Percentiles rank a stretch among this genome's conserved stretches.
These are phyloP conservation scores for Parauchenoglanis punctatus DNA, from an alignment of 2,797 vertebrate genomes.

Conservation along the genomic window DNA sequence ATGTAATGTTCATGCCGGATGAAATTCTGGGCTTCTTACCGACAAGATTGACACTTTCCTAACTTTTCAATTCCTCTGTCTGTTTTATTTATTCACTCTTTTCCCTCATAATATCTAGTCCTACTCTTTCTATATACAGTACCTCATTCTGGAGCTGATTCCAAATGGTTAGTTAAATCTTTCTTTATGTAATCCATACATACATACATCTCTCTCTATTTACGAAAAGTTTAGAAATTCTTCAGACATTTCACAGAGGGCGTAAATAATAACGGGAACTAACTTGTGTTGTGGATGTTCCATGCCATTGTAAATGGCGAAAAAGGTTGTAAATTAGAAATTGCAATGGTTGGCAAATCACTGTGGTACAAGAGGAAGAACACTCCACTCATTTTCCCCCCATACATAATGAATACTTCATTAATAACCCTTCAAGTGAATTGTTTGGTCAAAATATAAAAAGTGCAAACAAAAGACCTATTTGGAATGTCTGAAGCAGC, in stretches of 20 bases:
- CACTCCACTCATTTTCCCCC: not conserved
- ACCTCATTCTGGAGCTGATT: not conserved
- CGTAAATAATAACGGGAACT: not conserved
- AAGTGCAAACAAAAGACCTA: slow-evolving; percentile 26
- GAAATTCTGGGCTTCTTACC: not conserved
- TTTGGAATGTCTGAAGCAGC: slow-evolving; percentile 49
- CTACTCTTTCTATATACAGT: not conserved
- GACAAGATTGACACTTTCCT: not conserved
- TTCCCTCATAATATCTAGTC: not conserved
- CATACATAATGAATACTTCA: not conserved
- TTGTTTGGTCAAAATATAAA: slow-evolving; percentile 39
- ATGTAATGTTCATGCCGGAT: not conserved
- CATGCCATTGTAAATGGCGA: not conserved
- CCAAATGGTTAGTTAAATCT: not conserved
- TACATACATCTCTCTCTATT: not conserved
- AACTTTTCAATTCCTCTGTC: not conserved
- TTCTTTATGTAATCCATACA: not conserved
- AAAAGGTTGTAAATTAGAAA: not conserved
- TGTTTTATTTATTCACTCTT: not conserved
- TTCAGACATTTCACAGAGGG: not conserved
- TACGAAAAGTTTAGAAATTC: not conserved
- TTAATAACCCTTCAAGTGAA: slow-evolving; percentile 5
- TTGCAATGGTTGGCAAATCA: not conserved
- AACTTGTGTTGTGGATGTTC: not conserved
- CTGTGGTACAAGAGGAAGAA: not conserved